Percentiles rank a stretch among this genome's conserved stretches.
Evolutionary conservation across 2,113 vertebrate genomes (phyloP).

Genomic region (Paramisgurnus dabryanus): DNA sequence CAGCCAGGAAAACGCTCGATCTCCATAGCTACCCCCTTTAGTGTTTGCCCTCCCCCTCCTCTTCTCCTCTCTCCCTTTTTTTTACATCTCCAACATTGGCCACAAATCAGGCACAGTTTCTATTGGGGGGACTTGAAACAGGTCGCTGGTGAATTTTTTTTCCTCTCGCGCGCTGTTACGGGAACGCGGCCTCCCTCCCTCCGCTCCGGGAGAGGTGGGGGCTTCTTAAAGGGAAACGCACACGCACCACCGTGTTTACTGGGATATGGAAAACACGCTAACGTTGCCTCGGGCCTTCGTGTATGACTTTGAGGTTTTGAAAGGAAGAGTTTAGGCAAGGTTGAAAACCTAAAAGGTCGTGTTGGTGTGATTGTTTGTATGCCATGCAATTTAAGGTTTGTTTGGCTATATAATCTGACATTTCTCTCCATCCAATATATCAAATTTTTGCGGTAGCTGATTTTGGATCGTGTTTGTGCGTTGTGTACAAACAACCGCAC

Average conservation of each 20-base stretch:
- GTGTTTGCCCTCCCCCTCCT: conserved; percentile 66
- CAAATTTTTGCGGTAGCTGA: background rate
- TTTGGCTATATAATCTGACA: background rate
- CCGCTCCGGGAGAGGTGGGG: conserved; percentile 71
- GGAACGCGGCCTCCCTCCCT: conserved; percentile 78
- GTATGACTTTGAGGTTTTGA: conserved; percentile 39
- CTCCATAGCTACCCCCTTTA: conserved; percentile 83
- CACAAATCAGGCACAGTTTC: conserved; percentile 83
- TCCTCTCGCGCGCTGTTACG: conserved; percentile 82
- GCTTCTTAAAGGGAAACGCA: conserved; percentile 73
- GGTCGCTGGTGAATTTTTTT: conserved; percentile 75
- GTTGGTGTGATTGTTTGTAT: background rate
- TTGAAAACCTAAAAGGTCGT: conserved; percentile 6
- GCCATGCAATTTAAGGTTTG: background rate
- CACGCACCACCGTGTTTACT: conserved; percentile 41
- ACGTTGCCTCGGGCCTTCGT: conserved; percentile 35
- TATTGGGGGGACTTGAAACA: conserved; percentile 82
- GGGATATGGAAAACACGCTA: conserved; percentile 22
- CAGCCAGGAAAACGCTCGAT: conserved; percentile 78
- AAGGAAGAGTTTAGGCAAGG: conserved; percentile 8
- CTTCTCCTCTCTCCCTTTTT: conserved; percentile 54
- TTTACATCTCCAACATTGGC: conserved; percentile 82
- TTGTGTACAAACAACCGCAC: background rate
- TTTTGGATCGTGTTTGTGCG: conserved; percentile 12
- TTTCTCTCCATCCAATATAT: background rate